These are phyloP conservation scores for Ammodytes marinus DNA, from an alignment of 2,113 vertebrate genomes.

Conservation along the genomic window DNA sequence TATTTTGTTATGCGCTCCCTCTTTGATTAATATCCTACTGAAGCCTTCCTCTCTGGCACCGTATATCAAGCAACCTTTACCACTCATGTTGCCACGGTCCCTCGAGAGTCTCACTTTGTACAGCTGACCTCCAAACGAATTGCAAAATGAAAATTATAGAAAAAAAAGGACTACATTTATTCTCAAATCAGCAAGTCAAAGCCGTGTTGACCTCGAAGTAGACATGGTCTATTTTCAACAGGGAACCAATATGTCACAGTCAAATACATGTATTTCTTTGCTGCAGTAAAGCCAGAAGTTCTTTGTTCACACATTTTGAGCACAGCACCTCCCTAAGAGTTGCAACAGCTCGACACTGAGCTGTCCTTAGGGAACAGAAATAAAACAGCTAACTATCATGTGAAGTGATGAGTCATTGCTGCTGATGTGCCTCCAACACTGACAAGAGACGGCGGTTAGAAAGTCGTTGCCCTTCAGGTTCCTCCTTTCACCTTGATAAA, in stretches of 20 bases:
- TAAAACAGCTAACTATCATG: constrained; percentile 45
- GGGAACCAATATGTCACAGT: not conserved
- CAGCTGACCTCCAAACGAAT: not conserved
- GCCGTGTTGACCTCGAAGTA: not conserved
- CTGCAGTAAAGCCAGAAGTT: constrained; percentile 1
- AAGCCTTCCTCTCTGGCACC: not conserved
- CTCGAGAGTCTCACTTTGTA: not conserved
- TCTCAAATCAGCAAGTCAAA: not conserved
- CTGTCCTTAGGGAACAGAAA: constrained; percentile 13
- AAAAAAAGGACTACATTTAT: not conserved
- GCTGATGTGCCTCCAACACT: constrained; percentile 28
- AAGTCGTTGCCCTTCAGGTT: constrained; percentile 54
- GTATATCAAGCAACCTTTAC: not conserved
- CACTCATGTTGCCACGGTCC: not conserved
- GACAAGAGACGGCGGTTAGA: not conserved
- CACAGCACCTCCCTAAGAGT: not conserved
- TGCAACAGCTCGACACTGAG: not conserved
- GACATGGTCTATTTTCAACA: not conserved
- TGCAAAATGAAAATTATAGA: not conserved
- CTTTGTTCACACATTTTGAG: not conserved
- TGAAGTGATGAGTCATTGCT: constrained; percentile 51
- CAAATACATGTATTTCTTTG: not conserved
- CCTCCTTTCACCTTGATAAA: constrained; percentile 20
- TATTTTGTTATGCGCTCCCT: no score
- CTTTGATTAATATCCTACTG: not conserved